Percentiles rank a stretch among this genome's conserved stretches.
These are phyloP conservation scores for Rhyacichthys aspro DNA, from an alignment of 2,797 vertebrate genomes.

Conservation along the genomic window DNA sequence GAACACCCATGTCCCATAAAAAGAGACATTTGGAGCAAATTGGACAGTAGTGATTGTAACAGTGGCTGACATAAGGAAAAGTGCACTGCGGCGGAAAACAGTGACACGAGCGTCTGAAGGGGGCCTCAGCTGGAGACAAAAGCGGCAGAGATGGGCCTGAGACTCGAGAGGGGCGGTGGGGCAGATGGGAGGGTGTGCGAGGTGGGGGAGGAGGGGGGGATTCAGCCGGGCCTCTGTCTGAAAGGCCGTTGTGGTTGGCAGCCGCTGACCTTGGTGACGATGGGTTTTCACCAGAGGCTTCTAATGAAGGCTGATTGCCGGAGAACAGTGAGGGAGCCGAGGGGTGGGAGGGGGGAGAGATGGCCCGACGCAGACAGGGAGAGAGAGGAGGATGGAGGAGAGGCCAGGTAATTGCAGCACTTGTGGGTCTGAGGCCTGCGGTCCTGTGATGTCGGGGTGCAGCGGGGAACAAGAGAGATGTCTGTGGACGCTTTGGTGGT, in stretches of 20 bases:
- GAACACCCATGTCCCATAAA: constrained; percentile 46
- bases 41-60: constrained; percentile 68
- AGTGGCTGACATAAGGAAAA: constrained; percentile 65
- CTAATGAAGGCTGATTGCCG: constrained; percentile 86
- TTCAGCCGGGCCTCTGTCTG: constrained; percentile 63
- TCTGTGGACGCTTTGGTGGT: constrained; percentile 78
- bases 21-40: constrained; percentile 63
- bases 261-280: constrained; percentile 82
- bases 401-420: constrained; percentile 85
- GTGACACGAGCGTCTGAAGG: constrained; percentile 65
- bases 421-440: constrained; percentile 79
- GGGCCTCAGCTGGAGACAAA: constrained; percentile 72
- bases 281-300: constrained; percentile 80
- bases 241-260: constrained; percentile 77
- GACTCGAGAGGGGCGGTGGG: constrained; percentile 54
- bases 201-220: constrained; percentile 34
- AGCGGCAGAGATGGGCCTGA: constrained; percentile 58
- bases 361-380: constrained; percentile 21
- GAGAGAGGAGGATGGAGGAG: constrained; percentile 68
- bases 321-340: constrained; percentile 75
- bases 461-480: constrained; percentile 77
- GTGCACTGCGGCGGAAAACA: constrained; percentile 65
- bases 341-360: constrained; percentile 40
- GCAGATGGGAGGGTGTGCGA: constrained; percentile 20
- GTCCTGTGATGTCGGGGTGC: constrained; percentile 80